Percentiles rank a stretch among this genome's conserved stretches.
phyloP scores from a whole-genome alignment of 2,888 invertebrate species.

The Cantharis nigra region DNA sequence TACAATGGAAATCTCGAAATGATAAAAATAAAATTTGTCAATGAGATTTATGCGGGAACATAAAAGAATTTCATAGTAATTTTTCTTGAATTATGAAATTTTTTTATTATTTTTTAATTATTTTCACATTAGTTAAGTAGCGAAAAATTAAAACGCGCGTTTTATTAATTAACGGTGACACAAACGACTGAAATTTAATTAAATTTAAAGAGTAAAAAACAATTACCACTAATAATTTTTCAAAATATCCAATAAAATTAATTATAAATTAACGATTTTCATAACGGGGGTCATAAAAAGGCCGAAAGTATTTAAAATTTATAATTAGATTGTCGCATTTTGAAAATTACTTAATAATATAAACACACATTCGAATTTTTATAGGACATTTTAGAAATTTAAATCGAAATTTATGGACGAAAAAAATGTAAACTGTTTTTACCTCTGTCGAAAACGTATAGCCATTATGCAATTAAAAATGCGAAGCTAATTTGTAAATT shows the following conservation, averaged over 20 bases:
- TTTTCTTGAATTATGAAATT: not conserved
- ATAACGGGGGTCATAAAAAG: not conserved
- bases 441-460: not conserved
- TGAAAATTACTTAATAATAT: conserved; percentile 23
- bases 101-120: not conserved
- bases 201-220: conserved; percentile 26
- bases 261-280: not conserved
- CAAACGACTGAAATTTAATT: conserved; percentile 28
- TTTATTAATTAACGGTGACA: conserved; percentile 24
- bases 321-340: conserved; percentile 26
- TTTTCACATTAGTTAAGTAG: not conserved
- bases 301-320: conserved; percentile 1
- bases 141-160: conserved; percentile 20
- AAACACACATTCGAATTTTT: conserved; percentile 17
- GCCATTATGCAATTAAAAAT: conserved; percentile 20
- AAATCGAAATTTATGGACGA: conserved; percentile 17
- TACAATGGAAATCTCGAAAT: not conserved
- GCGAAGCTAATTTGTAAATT: conserved; percentile 30
- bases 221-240: not conserved
- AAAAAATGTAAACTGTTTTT: not conserved
- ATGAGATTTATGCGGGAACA: not conserved
- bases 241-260: not conserved
- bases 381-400: conserved; percentile 27
- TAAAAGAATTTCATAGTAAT: not conserved
- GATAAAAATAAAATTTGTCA: not conserved